Evolutionary conservation across 2,113 vertebrate species (phyloP).

Genomic region (Sinocyclocheilus anophthalmus): DNA sequence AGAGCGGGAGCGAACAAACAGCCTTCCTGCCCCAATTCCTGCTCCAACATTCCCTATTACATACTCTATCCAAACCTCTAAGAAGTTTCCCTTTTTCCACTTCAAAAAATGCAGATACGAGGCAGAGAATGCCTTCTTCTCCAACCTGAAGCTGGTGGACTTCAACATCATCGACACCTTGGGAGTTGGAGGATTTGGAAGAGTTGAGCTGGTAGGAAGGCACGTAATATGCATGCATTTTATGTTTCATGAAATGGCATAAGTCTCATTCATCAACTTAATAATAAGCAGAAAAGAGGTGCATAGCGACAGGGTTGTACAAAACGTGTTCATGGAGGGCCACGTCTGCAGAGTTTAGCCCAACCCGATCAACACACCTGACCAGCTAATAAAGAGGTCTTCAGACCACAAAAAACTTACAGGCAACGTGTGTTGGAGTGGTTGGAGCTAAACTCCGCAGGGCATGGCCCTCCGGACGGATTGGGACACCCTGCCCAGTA

Average conservation of each 20-base stretch:
- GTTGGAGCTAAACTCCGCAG: no score
- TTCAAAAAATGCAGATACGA: slow-evolving; percentile 94
- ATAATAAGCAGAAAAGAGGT: neutral
- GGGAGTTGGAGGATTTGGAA: slow-evolving; percentile 89
- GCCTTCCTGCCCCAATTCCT: slow-evolving; percentile 67
- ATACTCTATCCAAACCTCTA: slow-evolving; percentile 84
- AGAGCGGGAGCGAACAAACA: slow-evolving; percentile 69
- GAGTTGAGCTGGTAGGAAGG: slow-evolving; percentile 79
- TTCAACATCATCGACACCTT: slow-evolving; percentile 85
- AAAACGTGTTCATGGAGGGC: no score
- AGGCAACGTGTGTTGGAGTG: no score
- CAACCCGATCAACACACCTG: no score
- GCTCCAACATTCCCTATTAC: slow-evolving; percentile 64
- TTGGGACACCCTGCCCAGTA: no score
- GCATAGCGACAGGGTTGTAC: neutral
- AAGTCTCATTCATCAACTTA: neutral
- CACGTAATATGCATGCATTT: neutral
- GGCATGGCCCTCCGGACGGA: no score
- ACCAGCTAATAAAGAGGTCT: no score
- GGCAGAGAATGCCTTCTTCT: slow-evolving; percentile 77
- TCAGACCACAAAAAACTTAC: no score
- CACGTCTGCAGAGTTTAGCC: no score
- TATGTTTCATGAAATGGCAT: neutral
- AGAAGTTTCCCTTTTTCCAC: slow-evolving; percentile 93
- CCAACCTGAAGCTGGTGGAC: slow-evolving; percentile 72